phyloP scores from a whole-genome alignment of 2,113 vertebrate genomes.

The Eclectus roratus region DNA sequence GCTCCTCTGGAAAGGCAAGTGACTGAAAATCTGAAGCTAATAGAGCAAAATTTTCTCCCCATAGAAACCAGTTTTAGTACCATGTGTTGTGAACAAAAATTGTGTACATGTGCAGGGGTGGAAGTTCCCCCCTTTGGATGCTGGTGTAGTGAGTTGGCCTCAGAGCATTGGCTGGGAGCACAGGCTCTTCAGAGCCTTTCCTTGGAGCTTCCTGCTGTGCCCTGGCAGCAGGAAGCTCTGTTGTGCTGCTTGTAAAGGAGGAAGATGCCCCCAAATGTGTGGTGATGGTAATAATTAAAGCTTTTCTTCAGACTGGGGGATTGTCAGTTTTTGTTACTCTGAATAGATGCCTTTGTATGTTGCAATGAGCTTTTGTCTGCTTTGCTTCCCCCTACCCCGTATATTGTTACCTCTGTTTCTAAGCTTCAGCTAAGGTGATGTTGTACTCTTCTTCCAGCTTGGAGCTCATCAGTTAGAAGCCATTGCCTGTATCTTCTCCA shows the following conservation, averaged over 20 bases:
- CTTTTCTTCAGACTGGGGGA: neutral
- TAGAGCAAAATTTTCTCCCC: neutral
- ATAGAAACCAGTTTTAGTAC: neutral
- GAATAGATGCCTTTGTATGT: neutral
- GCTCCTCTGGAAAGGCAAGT: neutral
- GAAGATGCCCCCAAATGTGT: neutral
- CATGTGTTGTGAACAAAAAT: neutral
- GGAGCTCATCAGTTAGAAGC: neutral
- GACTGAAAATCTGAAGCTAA: neutral
- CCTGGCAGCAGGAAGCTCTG: neutral
- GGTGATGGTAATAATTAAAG: neutral
- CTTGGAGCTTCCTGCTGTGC: neutral
- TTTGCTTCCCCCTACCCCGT: neutral
- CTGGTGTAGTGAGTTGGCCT: accelerated
- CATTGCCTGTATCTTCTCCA: neutral
- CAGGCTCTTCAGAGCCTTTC: neutral
- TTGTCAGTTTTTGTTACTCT: neutral
- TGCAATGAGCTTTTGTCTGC: neutral
- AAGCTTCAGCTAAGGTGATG: neutral
- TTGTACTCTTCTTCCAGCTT: neutral
- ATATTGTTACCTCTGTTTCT: neutral
- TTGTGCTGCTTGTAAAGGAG: neutral
- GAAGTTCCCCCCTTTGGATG: neutral
- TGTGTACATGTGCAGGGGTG: neutral
- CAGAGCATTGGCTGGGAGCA: accelerated